Evolutionary conservation across 1,140 invertebrate genomes (phyloP).

Genomic region (Colletes gigas): DNA sequence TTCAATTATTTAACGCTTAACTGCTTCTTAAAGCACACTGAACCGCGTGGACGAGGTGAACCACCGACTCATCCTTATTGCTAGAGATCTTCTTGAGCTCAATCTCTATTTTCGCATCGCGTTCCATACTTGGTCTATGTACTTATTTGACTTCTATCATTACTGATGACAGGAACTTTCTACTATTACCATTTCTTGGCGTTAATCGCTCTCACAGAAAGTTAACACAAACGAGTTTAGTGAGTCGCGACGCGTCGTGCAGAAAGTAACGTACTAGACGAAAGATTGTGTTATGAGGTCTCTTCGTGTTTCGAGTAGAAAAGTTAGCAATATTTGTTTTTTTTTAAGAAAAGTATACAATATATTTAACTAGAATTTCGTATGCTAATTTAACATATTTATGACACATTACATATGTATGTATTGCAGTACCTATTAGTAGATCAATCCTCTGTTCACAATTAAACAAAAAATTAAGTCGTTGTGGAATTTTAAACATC

Average conservation of each 20-base stretch:
- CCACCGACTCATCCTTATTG: slow-evolving; percentile 3
- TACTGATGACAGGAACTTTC: background rate
- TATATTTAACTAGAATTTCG: too few relatives aligned
- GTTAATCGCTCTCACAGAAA: background rate
- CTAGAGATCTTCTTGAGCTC: slow-evolving; percentile 11
- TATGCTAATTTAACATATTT: too few relatives aligned
- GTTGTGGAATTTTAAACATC: too few relatives aligned
- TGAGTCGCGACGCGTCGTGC: background rate
- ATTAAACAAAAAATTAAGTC: too few relatives aligned
- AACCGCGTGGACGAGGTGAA: background rate
- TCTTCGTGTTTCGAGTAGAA: too few relatives aligned
- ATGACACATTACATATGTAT: too few relatives aligned
- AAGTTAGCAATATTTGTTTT: too few relatives aligned
- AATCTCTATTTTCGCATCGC: slow-evolving; percentile 22
- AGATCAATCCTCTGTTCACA: too few relatives aligned
- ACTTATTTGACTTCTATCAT: slow-evolving; percentile 9
- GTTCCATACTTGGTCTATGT: slow-evolving; percentile 27
- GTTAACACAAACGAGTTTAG: background rate
- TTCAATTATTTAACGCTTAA: background rate
- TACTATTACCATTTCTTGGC: background rate
- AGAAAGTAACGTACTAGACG: background rate
- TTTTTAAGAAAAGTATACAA: too few relatives aligned
- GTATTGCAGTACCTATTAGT: too few relatives aligned
- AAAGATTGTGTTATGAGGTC: background rate
- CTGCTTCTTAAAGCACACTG: background rate